A percentile compares a stretch with the other conserved stretches of the same genome.
Evolutionary conservation across 1,140 invertebrate genomes (phyloP).

Genomic region (Euwallacea fornicatus): DNA sequence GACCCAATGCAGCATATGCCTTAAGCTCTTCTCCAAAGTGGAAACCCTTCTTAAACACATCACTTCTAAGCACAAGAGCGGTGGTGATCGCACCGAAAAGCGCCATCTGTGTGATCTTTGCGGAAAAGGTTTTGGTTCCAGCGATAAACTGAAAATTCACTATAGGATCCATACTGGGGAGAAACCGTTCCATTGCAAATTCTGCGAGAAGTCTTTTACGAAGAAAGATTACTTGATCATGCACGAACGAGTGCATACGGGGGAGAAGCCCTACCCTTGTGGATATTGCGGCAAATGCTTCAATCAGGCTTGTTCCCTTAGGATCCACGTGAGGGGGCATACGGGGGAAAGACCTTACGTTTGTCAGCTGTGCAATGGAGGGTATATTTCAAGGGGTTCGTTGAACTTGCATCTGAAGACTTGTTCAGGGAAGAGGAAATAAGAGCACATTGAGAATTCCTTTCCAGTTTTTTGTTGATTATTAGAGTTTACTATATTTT

Average conservation of each 20-base stretch:
- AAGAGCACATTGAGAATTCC: no score
- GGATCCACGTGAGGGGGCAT: slow-evolving; percentile 58
- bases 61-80: slow-evolving; percentile 55
- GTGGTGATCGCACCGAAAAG: slow-evolving; percentile 40
- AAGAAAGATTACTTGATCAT: slow-evolving; percentile 61
- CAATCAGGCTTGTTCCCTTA: slow-evolving; percentile 51
- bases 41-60: slow-evolving; percentile 58
- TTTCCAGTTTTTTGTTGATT: no score
- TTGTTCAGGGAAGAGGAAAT: slow-evolving; percentile 15
- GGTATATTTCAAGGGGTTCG: slow-evolving; percentile 45
- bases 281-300: slow-evolving; percentile 59
- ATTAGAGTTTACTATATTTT: no score
- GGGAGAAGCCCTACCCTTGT: slow-evolving; percentile 59
- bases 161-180: slow-evolving; percentile 61
- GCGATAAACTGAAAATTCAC: slow-evolving; percentile 64
- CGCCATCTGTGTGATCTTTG: slow-evolving; percentile 52
- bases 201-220: slow-evolving; percentile 58
- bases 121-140: slow-evolving; percentile 59
- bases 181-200: slow-evolving; percentile 56
- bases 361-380: slow-evolving; percentile 47
- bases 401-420: slow-evolving; percentile 50
- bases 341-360: slow-evolving; percentile 50
- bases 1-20: slow-evolving; percentile 52
- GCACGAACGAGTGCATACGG: slow-evolving; percentile 61
- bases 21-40: slow-evolving; percentile 55